Base-by-base conservation (phyloP, 2,113 vertebrate species). In the Callipepla squamata region DNA sequence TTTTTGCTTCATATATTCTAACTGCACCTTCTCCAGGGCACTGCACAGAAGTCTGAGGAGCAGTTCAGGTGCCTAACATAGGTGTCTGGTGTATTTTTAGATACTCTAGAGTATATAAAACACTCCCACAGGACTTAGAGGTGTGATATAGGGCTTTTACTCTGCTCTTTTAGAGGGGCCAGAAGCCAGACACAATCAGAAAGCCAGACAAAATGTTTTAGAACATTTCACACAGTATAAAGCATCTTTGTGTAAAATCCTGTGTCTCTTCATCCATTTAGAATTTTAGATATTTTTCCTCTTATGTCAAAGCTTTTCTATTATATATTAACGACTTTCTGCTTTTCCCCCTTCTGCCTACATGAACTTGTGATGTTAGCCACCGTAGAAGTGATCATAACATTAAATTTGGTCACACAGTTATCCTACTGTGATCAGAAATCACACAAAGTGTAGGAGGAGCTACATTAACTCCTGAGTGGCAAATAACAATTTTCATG, bases 1-100 rank as follows among this genome's bases (percentile, higher is more conserved):
- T 87, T 96, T 94, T 95, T 91, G 32, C 68, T 94, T 65, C 79
- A 67, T 94, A 51, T 91, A 94, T 91, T 96, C 93, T 90, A 65
- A 80, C 59, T 94, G 50, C 70, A 13, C 68, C 32, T 57, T 93
- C 69, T 89, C 53, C 81, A 65, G 53, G 36, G 58, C 59, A 57
- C 40, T 69, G 48, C 65, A 80, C 23, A 77, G 45, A 74, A 85
- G 80, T 66, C 59, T 66, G 50, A 80, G 72, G 89, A 70, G 45
- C 14, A 85, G 81, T 92, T 91, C 75, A 77, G n/a, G 5, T 61
- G 22, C 28, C 53, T 89, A 89, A 82, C 17, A 30, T 45, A n/a
- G 44, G 16, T 67, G 63, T 23, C 34, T 87, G 32, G 38, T 87
- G 34, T 55, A 65, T 63, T 89, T 89, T 94, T 40, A 70, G 45